Evolutionary conservation across 2,797 vertebrate species (phyloP), one percentile per base, ranked within the genome.

Genomic region (Martes flavigula): DNA sequence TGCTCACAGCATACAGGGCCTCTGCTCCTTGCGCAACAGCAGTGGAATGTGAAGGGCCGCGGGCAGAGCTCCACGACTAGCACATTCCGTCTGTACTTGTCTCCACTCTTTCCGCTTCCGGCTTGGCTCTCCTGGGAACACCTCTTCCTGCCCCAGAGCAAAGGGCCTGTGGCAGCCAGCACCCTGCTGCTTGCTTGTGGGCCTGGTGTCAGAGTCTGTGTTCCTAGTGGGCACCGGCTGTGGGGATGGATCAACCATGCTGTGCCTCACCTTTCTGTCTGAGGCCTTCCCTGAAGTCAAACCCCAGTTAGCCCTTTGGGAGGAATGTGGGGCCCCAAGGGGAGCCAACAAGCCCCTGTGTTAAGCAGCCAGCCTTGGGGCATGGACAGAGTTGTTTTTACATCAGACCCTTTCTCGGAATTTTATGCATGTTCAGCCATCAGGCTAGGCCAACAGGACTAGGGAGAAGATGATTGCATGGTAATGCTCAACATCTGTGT

Each of bases 391-490:
- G 23, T 60, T 87, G 20, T 78, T 95, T 85, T 81, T 72, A n/a
- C 17, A 7, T 43, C 32, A 60, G 38, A 30, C 35, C 21, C 6
- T 90, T 79, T 25, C 75, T 17, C 77, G 73, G 54, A 87, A 79
- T 85, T 72, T 48, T n/a, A 43, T 17, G 4, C 2, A 23, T 72
- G 20, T 43, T 72, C 46, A 93, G 46, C 46, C 14, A 46, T 68
- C 51, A 92, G 54, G 77, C 46, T 58, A 3, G 62, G 66, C 32
- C 72, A 46, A 58, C 14, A 5, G 35, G 15, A 56, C 51, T 60
- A 27, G 51, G 68, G 79, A 86, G 51, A 90, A 85, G 77, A 82
- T n/a, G 38, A 85, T 46, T 32, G 14, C 35, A 7, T 90, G 70
- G 75, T 73, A 89, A 87, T 90, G 88, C 68, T 83, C 84, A 79